A percentile compares a stretch with the other conserved stretches of the same genome.
Evolutionary conservation across 2,888 invertebrate species (phyloP).

Genomic region (Pherbina coryleti): DNA sequence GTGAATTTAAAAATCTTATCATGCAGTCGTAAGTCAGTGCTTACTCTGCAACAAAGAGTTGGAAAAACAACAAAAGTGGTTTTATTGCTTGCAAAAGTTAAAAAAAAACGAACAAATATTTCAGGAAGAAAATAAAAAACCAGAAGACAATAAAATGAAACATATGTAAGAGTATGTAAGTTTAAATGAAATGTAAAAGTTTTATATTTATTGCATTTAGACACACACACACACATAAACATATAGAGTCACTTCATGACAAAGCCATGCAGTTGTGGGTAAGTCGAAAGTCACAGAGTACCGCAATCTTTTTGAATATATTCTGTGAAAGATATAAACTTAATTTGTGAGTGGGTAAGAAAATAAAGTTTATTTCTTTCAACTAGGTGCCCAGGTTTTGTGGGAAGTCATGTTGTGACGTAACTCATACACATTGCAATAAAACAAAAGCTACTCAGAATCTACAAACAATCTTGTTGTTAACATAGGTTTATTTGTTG

Average conservation of each 20-base stretch:
- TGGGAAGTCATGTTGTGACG: too few relatives aligned
- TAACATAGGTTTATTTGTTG: too few relatives aligned
- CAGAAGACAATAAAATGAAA: not conserved
- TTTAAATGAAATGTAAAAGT: conserved; percentile 23
- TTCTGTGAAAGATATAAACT: conserved; percentile 10
- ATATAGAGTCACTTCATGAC: too few relatives aligned
- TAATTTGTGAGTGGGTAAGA: conserved; percentile 14
- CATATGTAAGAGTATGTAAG: not conserved
- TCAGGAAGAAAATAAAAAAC: not conserved
- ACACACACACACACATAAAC: not conserved
- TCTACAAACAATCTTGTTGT: too few relatives aligned
- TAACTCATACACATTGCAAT: too few relatives aligned
- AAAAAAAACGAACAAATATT: not conserved
- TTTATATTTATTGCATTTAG: not conserved
- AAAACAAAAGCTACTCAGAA: too few relatives aligned
- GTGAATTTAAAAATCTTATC: not conserved
- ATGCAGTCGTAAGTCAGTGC: not conserved
- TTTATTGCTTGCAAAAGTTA: not conserved
- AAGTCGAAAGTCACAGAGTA: not conserved
- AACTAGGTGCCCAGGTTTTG: not conserved
- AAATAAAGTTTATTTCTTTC: conserved; percentile 8
- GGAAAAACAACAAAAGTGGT: not conserved
- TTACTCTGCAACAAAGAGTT: not conserved
- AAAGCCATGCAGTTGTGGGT: not conserved
- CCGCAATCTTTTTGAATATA: conserved; percentile 11